phyloP scores from a whole-genome alignment of 2,113 vertebrate species.

The Caracal caracal region DNA sequence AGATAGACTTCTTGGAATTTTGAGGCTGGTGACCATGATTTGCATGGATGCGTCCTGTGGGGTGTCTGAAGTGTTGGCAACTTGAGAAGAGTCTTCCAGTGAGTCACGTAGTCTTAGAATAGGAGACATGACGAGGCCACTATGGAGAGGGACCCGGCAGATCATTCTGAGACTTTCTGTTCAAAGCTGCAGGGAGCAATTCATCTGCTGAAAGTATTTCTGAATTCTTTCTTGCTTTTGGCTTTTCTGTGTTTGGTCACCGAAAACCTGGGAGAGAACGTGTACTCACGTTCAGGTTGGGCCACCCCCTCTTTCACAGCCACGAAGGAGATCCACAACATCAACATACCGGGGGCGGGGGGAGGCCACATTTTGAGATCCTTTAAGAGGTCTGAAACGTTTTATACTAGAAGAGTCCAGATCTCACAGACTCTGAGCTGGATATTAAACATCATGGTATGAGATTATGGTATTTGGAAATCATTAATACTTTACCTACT shows the following conservation, averaged over 20 bases:
- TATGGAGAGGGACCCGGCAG: background rate
- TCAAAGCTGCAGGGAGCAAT: background rate
- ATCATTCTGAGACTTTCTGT: background rate
- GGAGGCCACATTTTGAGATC: background rate
- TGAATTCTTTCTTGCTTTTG: conserved; percentile 16
- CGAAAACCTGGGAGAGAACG: background rate
- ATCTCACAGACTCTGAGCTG: background rate
- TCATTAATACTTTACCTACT: background rate
- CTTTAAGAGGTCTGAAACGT: background rate
- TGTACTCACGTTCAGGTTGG: background rate
- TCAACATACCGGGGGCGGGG: background rate
- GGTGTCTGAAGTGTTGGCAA: background rate
- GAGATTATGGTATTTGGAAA: background rate
- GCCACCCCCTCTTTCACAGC: background rate
- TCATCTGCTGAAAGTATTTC: background rate
- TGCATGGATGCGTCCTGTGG: background rate
- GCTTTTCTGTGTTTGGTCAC: background rate
- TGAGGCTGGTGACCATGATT: background rate
- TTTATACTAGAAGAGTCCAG: background rate
- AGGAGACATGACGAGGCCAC: background rate
- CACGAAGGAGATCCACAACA: background rate
- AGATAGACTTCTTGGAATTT: background rate
- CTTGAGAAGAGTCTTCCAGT: background rate
- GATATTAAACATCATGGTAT: background rate
- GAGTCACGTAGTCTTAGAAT: background rate